Evolutionary conservation across 2,113 vertebrate species (phyloP), one percentile per base, ranked within the genome.

Genomic region (Eira barbara): DNA sequence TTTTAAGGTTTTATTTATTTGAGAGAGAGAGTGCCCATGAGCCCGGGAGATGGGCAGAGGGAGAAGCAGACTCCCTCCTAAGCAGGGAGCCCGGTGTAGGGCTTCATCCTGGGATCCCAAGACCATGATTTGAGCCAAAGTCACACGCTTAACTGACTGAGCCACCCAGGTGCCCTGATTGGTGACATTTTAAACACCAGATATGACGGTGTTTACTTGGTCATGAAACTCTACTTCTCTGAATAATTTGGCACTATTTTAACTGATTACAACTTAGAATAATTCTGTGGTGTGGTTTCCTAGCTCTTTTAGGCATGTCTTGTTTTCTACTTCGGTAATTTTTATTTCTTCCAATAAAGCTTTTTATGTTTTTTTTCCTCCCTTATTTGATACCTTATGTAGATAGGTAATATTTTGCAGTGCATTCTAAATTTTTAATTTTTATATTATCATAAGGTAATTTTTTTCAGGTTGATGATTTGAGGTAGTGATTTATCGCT

Each of bases 261-360:
- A 91, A 90, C 31, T 7, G 82, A 9, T 76, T 65, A 73, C 25
- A 73, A 29, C 14, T 49, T 90, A 36, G 82, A 57, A 79, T 91
- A 91, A 6, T 92, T 81, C 36, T 83, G 29, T 69, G 59, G 1
- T 42, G 6, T 94, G 49, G 39, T 59, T 86, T 94, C 59, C 39
- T 89, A 63, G 76, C 39, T 85, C 52, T 63, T 63, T 90, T 31
- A 69, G 71, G 20, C 4, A 82, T 6, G 7, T 78, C 85, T 79
- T 73, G 25, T 90, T 97, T 96, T 85, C 17, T 79, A 78, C 63
- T 95, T 90, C 59, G 57, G 57, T 81, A 31, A 82, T 55, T 94
- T 94, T 89, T 79, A n/a, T 95, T 69, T 63, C n/a, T 95, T 59
- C 61, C 52, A 89, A 15, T 81, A 85, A 94, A 93, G 49, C 11